phyloP scores from a whole-genome alignment of 2,888 invertebrate species.

The Sinodicranocentrus sp. region DNA sequence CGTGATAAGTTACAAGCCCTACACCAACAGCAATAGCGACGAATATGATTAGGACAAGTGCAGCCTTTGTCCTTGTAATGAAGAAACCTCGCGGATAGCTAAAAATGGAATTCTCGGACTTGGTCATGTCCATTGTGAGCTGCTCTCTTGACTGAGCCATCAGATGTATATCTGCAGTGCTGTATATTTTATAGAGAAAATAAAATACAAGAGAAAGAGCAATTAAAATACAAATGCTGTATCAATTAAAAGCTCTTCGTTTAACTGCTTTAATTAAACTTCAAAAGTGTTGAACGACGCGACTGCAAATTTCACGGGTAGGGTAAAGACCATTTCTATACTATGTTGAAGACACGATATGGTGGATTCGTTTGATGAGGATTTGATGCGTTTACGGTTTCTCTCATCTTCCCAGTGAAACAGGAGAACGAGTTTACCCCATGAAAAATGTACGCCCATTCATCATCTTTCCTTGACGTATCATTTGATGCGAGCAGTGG shows the following conservation, averaged over 20 bases:
- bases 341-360: no score
- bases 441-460: constrained; percentile 64
- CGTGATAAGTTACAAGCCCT: constrained; percentile 87
- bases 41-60: constrained; percentile 81
- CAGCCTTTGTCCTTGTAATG: constrained; percentile 83
- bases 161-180: constrained; percentile 53
- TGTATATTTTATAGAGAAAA: constrained; percentile 6
- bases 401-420: constrained; percentile 4
- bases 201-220: constrained; percentile 12
- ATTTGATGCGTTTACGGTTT: constrained; percentile 40
- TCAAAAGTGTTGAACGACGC: neutral
- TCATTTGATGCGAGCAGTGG: constrained; percentile 53
- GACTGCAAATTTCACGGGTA: neutral
- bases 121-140: constrained; percentile 80
- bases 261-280: neutral
- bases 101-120: constrained; percentile 83
- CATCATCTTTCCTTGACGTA: constrained; percentile 66
- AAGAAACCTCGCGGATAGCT: constrained; percentile 83
- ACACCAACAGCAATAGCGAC: constrained; percentile 82
- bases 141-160: constrained; percentile 80
- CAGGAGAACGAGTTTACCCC: constrained; percentile 46
- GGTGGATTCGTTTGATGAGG: no score
- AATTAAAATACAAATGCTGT: no score
- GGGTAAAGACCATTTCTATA: neutral
- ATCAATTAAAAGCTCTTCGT: neutral